phyloP scores from a whole-genome alignment of 2,797 vertebrate genomes.

The Sebastes cheni region DNA sequence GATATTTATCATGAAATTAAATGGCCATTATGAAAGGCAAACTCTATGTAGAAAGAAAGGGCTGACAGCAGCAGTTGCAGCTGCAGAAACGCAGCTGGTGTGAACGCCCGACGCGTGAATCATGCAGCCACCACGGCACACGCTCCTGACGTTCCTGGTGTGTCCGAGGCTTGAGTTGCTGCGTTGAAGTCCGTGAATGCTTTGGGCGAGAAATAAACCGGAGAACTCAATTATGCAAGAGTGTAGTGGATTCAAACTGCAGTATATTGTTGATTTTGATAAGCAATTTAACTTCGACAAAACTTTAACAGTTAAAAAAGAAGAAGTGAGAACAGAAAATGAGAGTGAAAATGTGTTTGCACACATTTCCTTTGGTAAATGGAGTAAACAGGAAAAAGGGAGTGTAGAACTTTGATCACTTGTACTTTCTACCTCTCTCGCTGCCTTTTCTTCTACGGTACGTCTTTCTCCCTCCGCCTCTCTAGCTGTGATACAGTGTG shows the following conservation, averaged over 20 bases:
- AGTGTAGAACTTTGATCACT: slow-evolving; percentile 46
- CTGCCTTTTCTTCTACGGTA: slow-evolving; percentile 8
- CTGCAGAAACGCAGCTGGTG: no score
- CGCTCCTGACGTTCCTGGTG: no score
- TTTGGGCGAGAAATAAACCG: neutral
- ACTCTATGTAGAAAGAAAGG: no score
- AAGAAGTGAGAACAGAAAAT: neutral
- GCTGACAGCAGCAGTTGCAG: no score
- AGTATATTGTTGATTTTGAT: slow-evolving; percentile 33
- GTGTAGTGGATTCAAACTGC: neutral
- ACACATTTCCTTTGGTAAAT: slow-evolving; percentile 36
- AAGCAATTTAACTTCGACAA: slow-evolving; percentile 41
- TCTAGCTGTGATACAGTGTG: slow-evolving; percentile 39
- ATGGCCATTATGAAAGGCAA: no score
- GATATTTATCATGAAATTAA: no score
- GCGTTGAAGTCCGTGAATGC: neutral
- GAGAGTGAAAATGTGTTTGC: slow-evolving; percentile 20
- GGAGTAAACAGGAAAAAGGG: slow-evolving; percentile 29
- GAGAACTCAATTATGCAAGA: slow-evolving; percentile 10
- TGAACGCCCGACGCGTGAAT: no score
- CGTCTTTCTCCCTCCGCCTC: neutral
- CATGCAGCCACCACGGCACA: no score
- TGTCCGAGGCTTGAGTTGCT: neutral
- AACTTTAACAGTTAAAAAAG: slow-evolving; percentile 27
- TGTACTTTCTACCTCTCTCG: neutral